A percentile compares a stretch with the other conserved stretches of the same genome.
Conservation (phyloP, 2,888 invertebrate genomes). For the Girardia tigrina region DNA sequence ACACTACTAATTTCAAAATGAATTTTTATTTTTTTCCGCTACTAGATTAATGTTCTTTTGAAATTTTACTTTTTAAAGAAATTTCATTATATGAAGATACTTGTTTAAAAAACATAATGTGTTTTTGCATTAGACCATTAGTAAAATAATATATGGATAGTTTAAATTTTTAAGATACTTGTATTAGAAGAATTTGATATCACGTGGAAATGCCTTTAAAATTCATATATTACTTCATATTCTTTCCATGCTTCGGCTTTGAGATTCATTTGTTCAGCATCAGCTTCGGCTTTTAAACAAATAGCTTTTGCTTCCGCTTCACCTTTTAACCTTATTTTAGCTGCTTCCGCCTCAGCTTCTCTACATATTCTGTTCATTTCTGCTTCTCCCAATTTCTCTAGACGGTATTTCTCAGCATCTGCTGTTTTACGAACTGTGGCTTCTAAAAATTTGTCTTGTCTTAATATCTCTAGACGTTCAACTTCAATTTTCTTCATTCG, state of each 20-base stretch:
- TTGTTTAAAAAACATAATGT: too few relatives aligned
- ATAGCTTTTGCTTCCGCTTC: conserved; percentile 69
- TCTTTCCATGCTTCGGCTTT: conserved; percentile 93
- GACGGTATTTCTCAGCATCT: conserved; percentile 75
- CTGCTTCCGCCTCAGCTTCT: conserved; percentile 86
- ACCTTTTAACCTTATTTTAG: conserved; percentile 67
- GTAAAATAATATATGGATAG: too few relatives aligned
- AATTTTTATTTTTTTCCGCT: too few relatives aligned
- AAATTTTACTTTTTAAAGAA: too few relatives aligned
- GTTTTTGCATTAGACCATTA: too few relatives aligned
- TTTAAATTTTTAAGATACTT: too few relatives aligned
- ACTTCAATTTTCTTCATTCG: conserved; percentile 77
- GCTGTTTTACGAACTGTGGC: conserved; percentile 82
- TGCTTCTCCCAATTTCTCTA: conserved; percentile 86
- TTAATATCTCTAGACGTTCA: conserved; percentile 83
- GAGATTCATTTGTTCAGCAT: conserved; percentile 88
- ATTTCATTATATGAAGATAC: too few relatives aligned
- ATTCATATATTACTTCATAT: conserved; percentile 61
- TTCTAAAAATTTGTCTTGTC: conserved; percentile 77
- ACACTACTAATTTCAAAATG: too few relatives aligned
- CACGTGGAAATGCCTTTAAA: not conserved
- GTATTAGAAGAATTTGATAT: too few relatives aligned
- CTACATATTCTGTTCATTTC: conserved; percentile 55
- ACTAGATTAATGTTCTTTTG: too few relatives aligned
- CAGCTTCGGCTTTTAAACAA: conserved; percentile 80